Base-by-base conservation (phyloP, 2,888 invertebrate genomes). In the Choristoneura rosaceana region DNA sequence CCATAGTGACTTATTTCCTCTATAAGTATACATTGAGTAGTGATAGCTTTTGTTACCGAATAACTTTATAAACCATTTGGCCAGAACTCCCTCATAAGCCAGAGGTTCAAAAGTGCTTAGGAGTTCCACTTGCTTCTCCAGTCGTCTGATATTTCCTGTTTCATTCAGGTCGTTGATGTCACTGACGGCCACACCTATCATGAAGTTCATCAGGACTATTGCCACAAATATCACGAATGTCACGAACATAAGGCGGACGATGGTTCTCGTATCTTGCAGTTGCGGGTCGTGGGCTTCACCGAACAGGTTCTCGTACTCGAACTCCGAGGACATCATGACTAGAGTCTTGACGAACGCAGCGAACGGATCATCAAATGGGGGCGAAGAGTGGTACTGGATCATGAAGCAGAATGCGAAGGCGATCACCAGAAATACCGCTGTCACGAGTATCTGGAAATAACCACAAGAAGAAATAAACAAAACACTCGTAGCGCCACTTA, bases 121-220 rank as follows among this genome's bases (percentile, higher is more conserved):
- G 70, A 87, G 86, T 63, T 83, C 83, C 9, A 87, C 87, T 76
- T 90, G 90, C 74, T 90, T 88, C 15, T 82, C 81, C 17, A 90
- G 77, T 43, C 87, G 74, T 65, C 84, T 84, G n/a, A 88, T 84
- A 69, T 86, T 83, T 1, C 90, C 90, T 73, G 87, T 83, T 10
- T 84, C 83, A 76, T 88, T 86, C 17, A 92, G 81, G 9, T 82
- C 82, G 33, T 84, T 83, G 41, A 89, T 85, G 73, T 91, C 90
- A 74, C 85, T 90, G 61, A 91, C 90, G 17, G 90, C 90, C 60
- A 90, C 79, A 70, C 90, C 90, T 33, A 89, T 82, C 78, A 91
- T 83, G 10, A 90, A 80, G 74, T 90, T 90, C 86, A 90, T 89
- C 74, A 90, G 77, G 0, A 90, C 87, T 17, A 90, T 84, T 0